Percentiles rank a stretch among this genome's conserved stretches.
Conservation (phyloP, 2,797 vertebrate genomes). For the Rhynchotus rufescens region DNA sequence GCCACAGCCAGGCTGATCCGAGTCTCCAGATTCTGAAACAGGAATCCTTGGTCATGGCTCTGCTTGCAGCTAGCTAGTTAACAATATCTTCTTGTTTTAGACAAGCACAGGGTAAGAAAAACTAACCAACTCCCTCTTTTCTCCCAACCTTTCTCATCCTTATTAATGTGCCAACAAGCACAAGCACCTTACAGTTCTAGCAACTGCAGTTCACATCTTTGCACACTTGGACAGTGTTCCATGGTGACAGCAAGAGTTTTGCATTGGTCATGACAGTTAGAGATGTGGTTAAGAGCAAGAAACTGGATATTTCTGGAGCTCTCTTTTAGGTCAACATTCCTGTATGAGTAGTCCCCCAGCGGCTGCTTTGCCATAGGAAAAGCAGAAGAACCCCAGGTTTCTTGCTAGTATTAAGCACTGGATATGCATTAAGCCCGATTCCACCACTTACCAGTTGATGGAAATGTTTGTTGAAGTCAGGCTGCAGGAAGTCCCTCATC, state of each 20-base stretch:
- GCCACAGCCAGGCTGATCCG: slow-evolving; percentile 58
- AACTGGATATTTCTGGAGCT: not conserved
- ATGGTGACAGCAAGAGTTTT: not conserved
- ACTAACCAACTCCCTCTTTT: too few relatives aligned
- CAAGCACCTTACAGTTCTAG: not conserved
- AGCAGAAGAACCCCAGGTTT: not conserved
- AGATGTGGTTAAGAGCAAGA: not conserved
- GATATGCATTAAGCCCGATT: not conserved
- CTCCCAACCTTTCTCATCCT: not conserved
- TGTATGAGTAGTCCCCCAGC: not conserved
- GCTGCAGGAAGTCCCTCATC: slow-evolving; percentile 71
- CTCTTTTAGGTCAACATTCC: not conserved
- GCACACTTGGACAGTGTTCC: not conserved
- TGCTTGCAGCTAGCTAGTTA: not conserved
- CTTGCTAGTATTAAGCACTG: not conserved
- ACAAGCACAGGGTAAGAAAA: not conserved
- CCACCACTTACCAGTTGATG: slow-evolving; percentile 63
- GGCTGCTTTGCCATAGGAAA: not conserved
- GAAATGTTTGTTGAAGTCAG: slow-evolving; percentile 72
- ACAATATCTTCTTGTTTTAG: not conserved
- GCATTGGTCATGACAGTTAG: not conserved
- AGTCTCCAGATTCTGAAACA: slow-evolving; percentile 75
- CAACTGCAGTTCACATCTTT: not conserved
- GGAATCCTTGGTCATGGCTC: not conserved
- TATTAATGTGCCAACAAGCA: not conserved